Evolutionary conservation across 1,140 invertebrate species (phyloP), one percentile per base, ranked within the genome.

Genomic region (Drosophila watanabei): DNA sequence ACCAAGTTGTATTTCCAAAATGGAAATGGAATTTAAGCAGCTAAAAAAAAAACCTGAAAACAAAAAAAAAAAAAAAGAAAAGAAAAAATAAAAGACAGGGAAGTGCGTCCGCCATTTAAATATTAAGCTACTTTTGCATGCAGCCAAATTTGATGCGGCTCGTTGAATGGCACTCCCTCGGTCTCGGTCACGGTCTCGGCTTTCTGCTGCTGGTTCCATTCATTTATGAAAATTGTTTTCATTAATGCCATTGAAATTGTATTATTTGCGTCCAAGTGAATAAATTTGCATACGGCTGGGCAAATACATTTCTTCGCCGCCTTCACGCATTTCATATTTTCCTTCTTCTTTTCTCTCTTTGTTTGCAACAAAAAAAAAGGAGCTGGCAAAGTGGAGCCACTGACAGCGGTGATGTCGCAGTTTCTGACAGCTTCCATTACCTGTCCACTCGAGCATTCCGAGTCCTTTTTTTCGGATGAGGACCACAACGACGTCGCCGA

Each of bases 181-280:
- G 65, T 63, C 16, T 3, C 64, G 32, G 30, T 66, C 64, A 70
- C 32, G 63, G 65, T 63, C 16, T 3, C 64, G 32, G 30, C 45
- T 51, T 61, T 71, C 14, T 11, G 52, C 43, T 61, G 75, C 57
- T 51, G 64, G 75, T 78, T 79, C 57, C 75, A 90, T 73, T 86
- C 83, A 89, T 90, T 89, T 89, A 86, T 82, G 82, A 86, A 89
- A 86, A 90, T 89, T 86, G 79, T 89, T 90, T 77, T 71, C 72
- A 68, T 80, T 75, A 89, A 89, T 89, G 86, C 75, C 86, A 89
- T 89, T 82, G 71, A 86, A 89, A 89, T 90, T 91, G 79, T 86
- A 90, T 86, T 89, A 89, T 91, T 90, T 84, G 76, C 87, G 82
- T 85, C 86, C 57, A 86, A 73, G 75, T 82, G 80, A 86, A 65